phyloP scores from a whole-genome alignment of 2,797 vertebrate species.

The Philypnodon macrostomus region DNA sequence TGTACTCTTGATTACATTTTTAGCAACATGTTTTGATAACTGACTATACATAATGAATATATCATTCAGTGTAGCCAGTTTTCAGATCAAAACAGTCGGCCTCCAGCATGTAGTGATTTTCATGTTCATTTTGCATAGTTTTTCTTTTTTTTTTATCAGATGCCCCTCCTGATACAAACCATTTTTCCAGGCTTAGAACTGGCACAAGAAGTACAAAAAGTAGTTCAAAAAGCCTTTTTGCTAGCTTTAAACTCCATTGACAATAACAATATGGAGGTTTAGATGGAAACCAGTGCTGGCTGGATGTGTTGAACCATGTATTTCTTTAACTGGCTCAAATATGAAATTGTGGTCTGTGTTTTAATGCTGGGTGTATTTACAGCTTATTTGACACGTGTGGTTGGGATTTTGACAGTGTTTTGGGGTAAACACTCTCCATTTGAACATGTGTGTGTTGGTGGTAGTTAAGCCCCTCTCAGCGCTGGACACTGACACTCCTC shows the following conservation, averaged over 20 bases:
- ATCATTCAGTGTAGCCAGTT: too few species aligned
- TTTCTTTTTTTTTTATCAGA: too few species aligned
- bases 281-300: not conserved
- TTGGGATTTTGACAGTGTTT: constrained; percentile 19
- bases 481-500: constrained; percentile 69
- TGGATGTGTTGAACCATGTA: not conserved
- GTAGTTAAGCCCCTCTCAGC: constrained; percentile 10
- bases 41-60: too few species aligned
- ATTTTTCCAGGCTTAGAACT: too few species aligned
- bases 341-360: constrained; percentile 3
- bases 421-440: constrained; percentile 34
- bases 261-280: not conserved
- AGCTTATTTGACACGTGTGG: constrained; percentile 8
- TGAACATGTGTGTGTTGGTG: constrained; percentile 17
- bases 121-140: too few species aligned
- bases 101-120: too few species aligned
- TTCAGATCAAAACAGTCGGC: too few species aligned
- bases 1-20: too few species aligned
- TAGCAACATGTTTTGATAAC: too few species aligned
- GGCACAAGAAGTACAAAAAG: too few species aligned
- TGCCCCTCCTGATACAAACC: too few species aligned
- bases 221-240: too few species aligned
- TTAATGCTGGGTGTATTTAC: constrained; percentile 14
- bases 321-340: not conserved
- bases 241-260: not conserved